phyloP scores from a whole-genome alignment of 2,888 invertebrate genomes.

The Clunio marinus region DNA sequence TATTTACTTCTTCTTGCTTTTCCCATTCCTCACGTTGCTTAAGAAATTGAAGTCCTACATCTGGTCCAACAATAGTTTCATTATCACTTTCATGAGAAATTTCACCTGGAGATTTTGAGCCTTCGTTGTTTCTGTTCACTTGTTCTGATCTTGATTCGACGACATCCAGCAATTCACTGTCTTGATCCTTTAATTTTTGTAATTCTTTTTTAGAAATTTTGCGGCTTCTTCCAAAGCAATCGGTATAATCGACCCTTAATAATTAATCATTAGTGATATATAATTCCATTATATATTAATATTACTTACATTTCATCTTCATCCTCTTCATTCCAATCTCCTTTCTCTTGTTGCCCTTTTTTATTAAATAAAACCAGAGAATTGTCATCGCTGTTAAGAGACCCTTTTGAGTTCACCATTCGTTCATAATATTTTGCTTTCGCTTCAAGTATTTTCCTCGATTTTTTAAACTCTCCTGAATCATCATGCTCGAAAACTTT shows the following conservation, averaged over 20 bases:
- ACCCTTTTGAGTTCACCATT: constrained; percentile 49
- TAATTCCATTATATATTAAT: constrained; percentile 27
- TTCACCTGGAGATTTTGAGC: background rate
- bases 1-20: constrained; percentile 68
- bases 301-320: constrained; percentile 57
- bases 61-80: background rate
- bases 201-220: constrained; percentile 78
- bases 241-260: constrained; percentile 81
- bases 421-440: constrained; percentile 52
- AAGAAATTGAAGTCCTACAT: background rate
- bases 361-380: constrained; percentile 50
- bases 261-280: too few relatives aligned
- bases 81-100: background rate
- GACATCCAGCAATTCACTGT: constrained; percentile 51
- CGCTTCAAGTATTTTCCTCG: constrained; percentile 50
- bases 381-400: constrained; percentile 49
- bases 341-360: constrained; percentile 49
- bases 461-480: constrained; percentile 48
- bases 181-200: constrained; percentile 60
- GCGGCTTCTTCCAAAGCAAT: constrained; percentile 81
- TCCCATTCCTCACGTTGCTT: constrained; percentile 65
- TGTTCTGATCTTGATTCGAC: constrained; percentile 16
- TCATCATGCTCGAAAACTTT: constrained; percentile 48
- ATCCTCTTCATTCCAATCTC: constrained; percentile 43
- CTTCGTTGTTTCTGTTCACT: background rate